phyloP scores from a whole-genome alignment of 2,888 invertebrate genomes.

The Lobophora halterata region DNA sequence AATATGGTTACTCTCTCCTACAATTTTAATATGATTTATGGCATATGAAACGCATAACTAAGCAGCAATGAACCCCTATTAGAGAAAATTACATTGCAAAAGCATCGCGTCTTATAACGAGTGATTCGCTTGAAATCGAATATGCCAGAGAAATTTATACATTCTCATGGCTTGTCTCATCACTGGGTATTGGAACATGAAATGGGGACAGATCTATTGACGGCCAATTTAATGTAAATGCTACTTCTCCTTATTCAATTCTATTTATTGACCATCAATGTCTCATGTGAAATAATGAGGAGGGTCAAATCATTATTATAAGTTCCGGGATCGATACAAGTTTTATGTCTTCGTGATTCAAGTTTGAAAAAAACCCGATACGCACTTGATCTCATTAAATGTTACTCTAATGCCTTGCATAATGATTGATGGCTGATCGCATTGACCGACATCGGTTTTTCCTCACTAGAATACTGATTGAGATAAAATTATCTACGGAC shows the following conservation, averaged over 20 bases:
- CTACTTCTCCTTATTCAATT: slow-evolving; percentile 46
- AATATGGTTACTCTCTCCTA: slow-evolving; percentile 25
- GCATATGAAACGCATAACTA: slow-evolving; percentile 9
- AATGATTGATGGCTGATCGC: slow-evolving; percentile 57
- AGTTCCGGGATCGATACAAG: slow-evolving; percentile 24
- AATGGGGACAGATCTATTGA: slow-evolving; percentile 63
- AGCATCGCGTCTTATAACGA: slow-evolving; percentile 11
- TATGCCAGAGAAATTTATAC: slow-evolving; percentile 19
- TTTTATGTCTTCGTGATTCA: too few relatives aligned
- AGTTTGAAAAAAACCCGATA: too few relatives aligned
- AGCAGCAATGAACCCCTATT: slow-evolving; percentile 16
- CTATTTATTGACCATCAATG: slow-evolving; percentile 40
- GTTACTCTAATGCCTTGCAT: slow-evolving; percentile 41
- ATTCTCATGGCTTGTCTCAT: slow-evolving; percentile 43
- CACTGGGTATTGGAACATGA: slow-evolving; percentile 45
- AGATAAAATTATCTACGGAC: slow-evolving; percentile 38
- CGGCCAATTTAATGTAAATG: slow-evolving; percentile 62
- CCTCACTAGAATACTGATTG: slow-evolving; percentile 44
- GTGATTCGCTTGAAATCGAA: slow-evolving; percentile 13
- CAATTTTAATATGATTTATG: slow-evolving; percentile 28
- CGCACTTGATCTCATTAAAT: slow-evolving; percentile 50
- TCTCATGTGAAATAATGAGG: slow-evolving; percentile 20
- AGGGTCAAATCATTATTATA: slow-evolving; percentile 12
- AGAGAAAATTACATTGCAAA: slow-evolving; percentile 21
- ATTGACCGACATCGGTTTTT: slow-evolving; percentile 41